Base-by-base conservation (phyloP, 2,888 invertebrate genomes). In the Coenonympha glycerion region DNA sequence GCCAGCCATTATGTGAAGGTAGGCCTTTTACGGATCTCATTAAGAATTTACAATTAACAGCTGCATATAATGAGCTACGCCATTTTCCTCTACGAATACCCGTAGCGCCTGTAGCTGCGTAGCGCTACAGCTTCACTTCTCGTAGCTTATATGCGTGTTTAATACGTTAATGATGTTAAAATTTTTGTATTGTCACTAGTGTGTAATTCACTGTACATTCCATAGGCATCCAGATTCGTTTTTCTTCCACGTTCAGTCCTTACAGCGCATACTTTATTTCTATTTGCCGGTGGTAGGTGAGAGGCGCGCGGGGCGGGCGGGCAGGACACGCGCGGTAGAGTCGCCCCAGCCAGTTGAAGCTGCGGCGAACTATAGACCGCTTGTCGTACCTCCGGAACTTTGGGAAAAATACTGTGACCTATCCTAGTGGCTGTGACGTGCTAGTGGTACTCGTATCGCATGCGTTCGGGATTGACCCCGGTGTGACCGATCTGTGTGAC, bases 181-280 rank as follows among this genome's bases (percentile, higher is more conserved):
- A 31, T 11, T 9, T 36, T 19, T 4, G 21, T n/a, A n/a, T n/a
- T 21, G 19, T 21, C 36, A 36, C 6, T 36, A 19, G 36, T 36
- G 36, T 33, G 46, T 39, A 44, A 49, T 49, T 50, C 39, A 30
- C 19, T n/a, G n/a, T n/a, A n/a, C n/a, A n/a, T n/a, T 47, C 24
- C 39, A 47, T 47, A 47, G 49, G 45, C 50, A 52, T 58, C 47
- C 50, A 60, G 55, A 53, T 58, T 34, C 40, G 69, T 79, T 82
- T 82, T 82, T 78, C 75, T 73, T 73, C 69, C 66, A 74, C 78
- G 72, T 74, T 78, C 75, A 73, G 69, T 79, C 78, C 80, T 82
- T 79, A 76, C 77, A 73, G 78, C 77, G 79, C 78, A 76, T 81
- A 86, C 82, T 85, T 85, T 84, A 86, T 85, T 85, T 86, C 84